Conservation (phyloP, 2,888 invertebrate species). For the Cosmorhoe ocellata region DNA sequence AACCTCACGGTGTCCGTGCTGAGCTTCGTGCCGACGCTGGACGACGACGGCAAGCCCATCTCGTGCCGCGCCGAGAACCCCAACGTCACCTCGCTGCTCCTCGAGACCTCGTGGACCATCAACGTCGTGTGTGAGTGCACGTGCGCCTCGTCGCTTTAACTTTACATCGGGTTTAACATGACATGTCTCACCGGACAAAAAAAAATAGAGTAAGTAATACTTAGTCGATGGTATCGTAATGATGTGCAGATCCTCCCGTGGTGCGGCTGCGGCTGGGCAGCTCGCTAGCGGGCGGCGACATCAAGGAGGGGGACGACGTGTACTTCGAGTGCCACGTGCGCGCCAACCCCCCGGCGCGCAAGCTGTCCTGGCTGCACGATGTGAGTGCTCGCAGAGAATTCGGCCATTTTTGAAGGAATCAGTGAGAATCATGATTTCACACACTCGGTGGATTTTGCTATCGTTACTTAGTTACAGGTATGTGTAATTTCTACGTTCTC, state of each 20-base stretch:
- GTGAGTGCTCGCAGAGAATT: constrained; percentile 88
- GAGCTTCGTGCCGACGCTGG: constrained; percentile 93
- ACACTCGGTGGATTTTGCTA: no score
- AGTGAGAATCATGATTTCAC: no score
- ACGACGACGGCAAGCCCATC: constrained; percentile 94
- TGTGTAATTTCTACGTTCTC: no score
- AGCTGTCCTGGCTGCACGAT: constrained; percentile 93
- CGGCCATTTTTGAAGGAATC: no score
- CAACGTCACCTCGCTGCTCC: constrained; percentile 90
- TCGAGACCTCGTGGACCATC: constrained; percentile 93
- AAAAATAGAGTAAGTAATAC: no score
- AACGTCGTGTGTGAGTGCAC: constrained; percentile 93
- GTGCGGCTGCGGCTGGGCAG: constrained; percentile 91
- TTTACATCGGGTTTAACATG: no score
- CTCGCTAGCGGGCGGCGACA: constrained; percentile 92
- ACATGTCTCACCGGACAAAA: no score
- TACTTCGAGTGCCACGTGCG: constrained; percentile 96
- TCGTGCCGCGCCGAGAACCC: constrained; percentile 96
- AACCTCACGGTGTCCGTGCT: constrained; percentile 93
- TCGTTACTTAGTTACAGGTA: no score
- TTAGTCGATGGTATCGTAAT: no score
- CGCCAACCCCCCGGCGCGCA: constrained; percentile 92
- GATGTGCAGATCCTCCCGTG: constrained; percentile 90
- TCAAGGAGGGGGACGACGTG: constrained; percentile 96
- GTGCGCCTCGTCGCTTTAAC: no score